phyloP scores from a whole-genome alignment of 2,113 vertebrate species.

The Pica pica region DNA sequence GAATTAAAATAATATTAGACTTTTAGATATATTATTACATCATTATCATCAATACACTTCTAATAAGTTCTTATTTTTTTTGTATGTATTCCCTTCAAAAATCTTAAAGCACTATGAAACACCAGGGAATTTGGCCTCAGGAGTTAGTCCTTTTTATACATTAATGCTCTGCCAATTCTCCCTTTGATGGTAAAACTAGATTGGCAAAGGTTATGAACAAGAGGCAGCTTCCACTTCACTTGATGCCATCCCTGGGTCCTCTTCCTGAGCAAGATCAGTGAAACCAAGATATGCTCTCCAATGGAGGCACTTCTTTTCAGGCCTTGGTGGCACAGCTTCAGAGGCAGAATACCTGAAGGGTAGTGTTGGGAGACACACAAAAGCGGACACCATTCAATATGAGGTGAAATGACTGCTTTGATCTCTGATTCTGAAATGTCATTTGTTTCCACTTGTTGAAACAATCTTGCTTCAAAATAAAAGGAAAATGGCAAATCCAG shows the following conservation, averaged over 20 bases:
- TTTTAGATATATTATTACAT: background rate
- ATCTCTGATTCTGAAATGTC: background rate
- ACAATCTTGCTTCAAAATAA: background rate
- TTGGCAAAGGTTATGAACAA: background rate
- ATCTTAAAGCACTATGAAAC: background rate
- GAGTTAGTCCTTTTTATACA: background rate
- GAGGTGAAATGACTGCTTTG: background rate
- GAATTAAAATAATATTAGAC: background rate
- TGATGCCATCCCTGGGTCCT: background rate
- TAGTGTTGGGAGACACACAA: fast-evolving
- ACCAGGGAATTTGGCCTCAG: background rate
- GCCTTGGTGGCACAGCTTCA: background rate
- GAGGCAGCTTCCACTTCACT: background rate
- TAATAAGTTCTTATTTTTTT: background rate
- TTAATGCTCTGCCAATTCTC: background rate
- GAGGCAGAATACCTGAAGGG: background rate
- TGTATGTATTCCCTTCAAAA: background rate
- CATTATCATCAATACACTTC: background rate
- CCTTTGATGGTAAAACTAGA: background rate
- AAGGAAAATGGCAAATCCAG: background rate
- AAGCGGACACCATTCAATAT: background rate
- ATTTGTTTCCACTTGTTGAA: background rate
- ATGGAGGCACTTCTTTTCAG: background rate
- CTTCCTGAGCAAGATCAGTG: background rate
- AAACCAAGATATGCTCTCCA: background rate